Conservation (phyloP, 2,888 invertebrate species). For the Psylliodes chrysocephalus region DNA sequence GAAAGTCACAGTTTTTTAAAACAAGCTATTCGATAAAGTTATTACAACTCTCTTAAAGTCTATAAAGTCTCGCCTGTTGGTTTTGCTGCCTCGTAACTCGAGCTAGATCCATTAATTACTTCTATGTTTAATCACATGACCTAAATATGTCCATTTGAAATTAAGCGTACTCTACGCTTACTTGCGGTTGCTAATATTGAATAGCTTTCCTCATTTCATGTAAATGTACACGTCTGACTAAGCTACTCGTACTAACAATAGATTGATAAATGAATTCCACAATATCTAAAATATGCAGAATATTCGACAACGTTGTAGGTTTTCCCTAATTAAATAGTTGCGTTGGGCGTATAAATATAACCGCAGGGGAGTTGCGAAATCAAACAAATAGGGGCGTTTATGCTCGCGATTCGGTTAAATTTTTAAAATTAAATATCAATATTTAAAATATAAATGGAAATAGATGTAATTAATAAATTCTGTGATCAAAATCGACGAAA, state of each 20-base stretch:
- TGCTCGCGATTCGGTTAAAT: too few species aligned
- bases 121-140: background rate
- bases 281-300: background rate
- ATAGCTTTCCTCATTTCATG: background rate
- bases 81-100: background rate
- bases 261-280: conserved; percentile 1
- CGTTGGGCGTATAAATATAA: background rate
- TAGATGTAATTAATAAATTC: too few species aligned
- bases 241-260: background rate
- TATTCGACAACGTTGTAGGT: background rate
- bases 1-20: too few species aligned
- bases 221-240: background rate
- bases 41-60: too few species aligned
- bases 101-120: background rate
- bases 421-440: too few species aligned
- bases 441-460: too few species aligned
- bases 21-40: too few species aligned
- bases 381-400: too few species aligned
- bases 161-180: background rate
- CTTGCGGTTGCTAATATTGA: background rate
- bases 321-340: background rate
- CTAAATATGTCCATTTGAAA: background rate
- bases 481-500: too few species aligned
- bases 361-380: background rate
- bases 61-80: too few species aligned